phyloP scores from a whole-genome alignment of 2,797 vertebrate species.

The Lemur catta region DNA sequence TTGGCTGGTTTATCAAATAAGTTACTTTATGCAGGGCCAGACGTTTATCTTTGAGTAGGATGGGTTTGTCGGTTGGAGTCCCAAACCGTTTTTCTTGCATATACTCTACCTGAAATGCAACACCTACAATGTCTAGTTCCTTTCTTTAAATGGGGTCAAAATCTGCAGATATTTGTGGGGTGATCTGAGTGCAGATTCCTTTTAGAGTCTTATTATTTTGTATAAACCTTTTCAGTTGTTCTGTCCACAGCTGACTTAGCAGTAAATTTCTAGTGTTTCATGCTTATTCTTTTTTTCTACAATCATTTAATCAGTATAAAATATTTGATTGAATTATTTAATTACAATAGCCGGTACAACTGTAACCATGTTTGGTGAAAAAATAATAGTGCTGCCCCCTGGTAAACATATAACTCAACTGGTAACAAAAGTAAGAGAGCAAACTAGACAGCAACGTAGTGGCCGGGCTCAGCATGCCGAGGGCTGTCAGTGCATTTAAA shows the following conservation, averaged over 20 bases:
- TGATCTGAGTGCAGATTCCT: not conserved
- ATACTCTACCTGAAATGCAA: not conserved
- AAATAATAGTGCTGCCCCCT: not conserved
- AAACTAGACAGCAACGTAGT: not conserved
- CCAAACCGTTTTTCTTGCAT: not conserved
- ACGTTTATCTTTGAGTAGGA: not conserved
- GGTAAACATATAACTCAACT: not conserved
- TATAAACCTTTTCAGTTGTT: not conserved
- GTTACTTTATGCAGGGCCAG: not conserved
- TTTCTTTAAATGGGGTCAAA: not conserved
- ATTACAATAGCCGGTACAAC: not conserved
- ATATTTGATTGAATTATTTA: not conserved
- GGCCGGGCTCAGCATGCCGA: rapidly evolving
- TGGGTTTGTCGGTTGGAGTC: not conserved
- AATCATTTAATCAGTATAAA: not conserved
- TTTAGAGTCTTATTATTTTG: not conserved
- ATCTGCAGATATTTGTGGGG: not conserved
- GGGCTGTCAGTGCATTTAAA: no score
- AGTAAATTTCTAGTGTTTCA: not conserved
- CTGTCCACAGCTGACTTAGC: not conserved
- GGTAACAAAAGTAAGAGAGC: not conserved
- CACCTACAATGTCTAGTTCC: not conserved
- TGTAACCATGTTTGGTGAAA: not conserved
- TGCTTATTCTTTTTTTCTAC: not conserved
- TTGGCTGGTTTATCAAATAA: not conserved